Conservation (phyloP, 2,797 vertebrate genomes). For the Poeciliopsis infans region DNA sequence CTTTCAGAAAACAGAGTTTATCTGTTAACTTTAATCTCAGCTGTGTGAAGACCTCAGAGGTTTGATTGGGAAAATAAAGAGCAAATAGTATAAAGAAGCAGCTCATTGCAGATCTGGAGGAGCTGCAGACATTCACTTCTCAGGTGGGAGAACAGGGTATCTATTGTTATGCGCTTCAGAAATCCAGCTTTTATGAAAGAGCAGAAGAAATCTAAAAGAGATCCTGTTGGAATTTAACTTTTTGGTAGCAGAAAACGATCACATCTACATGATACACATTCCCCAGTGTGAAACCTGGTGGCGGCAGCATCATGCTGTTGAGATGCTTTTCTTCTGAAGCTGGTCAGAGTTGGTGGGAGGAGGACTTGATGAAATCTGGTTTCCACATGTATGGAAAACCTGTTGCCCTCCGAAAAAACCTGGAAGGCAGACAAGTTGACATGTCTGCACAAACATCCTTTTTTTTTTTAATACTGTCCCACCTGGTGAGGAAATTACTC, state of each 20-base stretch:
- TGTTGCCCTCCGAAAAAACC: background rate
- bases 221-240: background rate
- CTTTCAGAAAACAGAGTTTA: background rate
- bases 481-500: slow-evolving; percentile 21
- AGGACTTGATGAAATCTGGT: no score
- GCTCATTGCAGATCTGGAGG: background rate
- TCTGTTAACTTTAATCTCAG: background rate
- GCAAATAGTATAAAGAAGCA: background rate
- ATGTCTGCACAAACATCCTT: slow-evolving; percentile 23
- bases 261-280: background rate
- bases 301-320: background rate
- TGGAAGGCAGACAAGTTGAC: background rate
- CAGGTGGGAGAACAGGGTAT: background rate
- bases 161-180: background rate
- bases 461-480: slow-evolving; percentile 12
- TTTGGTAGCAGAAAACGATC: background rate
- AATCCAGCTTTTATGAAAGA: background rate
- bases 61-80: background rate
- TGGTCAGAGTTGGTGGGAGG: background rate
- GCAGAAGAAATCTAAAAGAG: background rate
- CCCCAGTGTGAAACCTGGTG: background rate
- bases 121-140: background rate
- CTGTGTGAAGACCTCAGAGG: background rate
- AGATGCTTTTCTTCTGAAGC: background rate
- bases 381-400: background rate